A percentile compares a stretch with the other conserved stretches of the same genome.
Conservation (phyloP, 2,113 vertebrate species). For the Brienomyrus brachyistius region DNA sequence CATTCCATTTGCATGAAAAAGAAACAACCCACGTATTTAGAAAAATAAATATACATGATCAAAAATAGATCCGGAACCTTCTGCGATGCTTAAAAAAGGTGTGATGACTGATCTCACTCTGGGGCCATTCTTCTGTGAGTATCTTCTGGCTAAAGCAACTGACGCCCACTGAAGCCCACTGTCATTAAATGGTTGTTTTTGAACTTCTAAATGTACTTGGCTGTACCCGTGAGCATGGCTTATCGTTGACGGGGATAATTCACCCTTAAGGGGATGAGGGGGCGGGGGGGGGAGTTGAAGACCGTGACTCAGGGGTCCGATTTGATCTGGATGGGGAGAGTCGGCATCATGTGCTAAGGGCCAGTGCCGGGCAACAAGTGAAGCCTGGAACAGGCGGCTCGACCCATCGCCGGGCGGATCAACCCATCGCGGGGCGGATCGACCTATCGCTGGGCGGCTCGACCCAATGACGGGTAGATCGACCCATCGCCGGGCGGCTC, state of each 20-base stretch:
- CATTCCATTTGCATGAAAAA: background rate
- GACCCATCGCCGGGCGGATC: background rate
- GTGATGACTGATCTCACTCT: background rate
- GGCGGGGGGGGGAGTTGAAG: background rate
- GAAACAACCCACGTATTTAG: background rate
- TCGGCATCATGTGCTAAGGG: background rate
- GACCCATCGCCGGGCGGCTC: too few species aligned
- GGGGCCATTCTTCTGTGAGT: background rate
- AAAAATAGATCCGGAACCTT: background rate
- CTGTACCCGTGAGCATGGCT: background rate
- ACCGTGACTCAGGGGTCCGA: background rate
- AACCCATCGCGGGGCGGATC: background rate
- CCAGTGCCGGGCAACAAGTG: background rate
- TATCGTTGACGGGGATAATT: too few species aligned
- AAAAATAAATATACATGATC: background rate
- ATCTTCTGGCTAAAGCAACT: background rate
- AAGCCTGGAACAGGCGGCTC: background rate
- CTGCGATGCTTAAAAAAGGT: background rate
- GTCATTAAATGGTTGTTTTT: background rate
- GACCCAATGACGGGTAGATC: too few species aligned
- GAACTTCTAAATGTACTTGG: background rate
- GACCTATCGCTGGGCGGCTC: too few species aligned
- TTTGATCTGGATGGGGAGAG: background rate
- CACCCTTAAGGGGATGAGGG: background rate
- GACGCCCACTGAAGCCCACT: too few species aligned